Evolutionary conservation across 2,113 vertebrate genomes (phyloP), one percentile per base, ranked within the genome.

Genomic region (Thamnophis sirtalis): DNA sequence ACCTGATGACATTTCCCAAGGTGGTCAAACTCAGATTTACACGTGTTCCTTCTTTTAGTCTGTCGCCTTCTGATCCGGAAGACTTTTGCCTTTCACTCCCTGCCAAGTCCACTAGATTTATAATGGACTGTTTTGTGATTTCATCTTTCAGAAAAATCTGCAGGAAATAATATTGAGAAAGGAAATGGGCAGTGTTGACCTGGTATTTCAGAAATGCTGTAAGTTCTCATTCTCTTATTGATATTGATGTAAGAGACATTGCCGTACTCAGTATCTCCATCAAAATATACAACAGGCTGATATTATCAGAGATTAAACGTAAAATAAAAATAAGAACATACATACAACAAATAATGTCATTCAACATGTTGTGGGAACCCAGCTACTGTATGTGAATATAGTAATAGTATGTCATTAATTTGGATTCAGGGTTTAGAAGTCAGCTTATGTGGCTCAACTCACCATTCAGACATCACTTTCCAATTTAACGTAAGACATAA

Each of bases 1-100:
- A 98, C 98, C 98, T 98, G 97, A 99, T 99, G 55, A 99, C 98
- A 3, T 98, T 99, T 86, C 98, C 98, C 93, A 99, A 96, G 0
- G 97, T 98, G 94, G 98, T 98, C 94, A 98, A 97, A 93, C 98
- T 99, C 95, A 98, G 97, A 95, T 98, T 99, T 95, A 99, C 98
- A 89, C 96, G 97, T 0, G 98, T 98, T 90, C 98, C 98, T 96
- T 99, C 98, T 92, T 97, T 98, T 56, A 99, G 96, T 80, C 98
- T 96, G 94, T 98, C 98, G 6, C 98, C 98, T 96, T 99, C 98
- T 0, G 98, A 98, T 28, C 98, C 97, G 0, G 98, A 98, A 3
- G 97, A 97, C 73, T 97, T 97, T 96, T 98, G 98, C 24, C 98
- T 97, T 95, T 98, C 98, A 38, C 98, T 99, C 93, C 98, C 98